These are phyloP conservation scores for Cynoglossus semilaevis DNA, from an alignment of 2,113 vertebrate genomes.

Conservation along the genomic window DNA sequence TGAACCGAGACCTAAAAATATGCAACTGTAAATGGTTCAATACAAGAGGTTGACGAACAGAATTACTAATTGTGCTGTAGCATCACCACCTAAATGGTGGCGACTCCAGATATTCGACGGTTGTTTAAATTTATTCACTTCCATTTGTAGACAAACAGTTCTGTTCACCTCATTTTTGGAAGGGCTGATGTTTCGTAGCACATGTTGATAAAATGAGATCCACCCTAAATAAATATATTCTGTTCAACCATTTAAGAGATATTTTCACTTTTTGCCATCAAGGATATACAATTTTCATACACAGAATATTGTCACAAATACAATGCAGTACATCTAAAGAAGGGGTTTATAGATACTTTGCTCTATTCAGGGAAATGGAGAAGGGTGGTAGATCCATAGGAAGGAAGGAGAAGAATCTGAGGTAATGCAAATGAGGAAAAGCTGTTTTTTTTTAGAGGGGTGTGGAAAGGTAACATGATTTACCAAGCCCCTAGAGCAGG, in stretches of 20 bases:
- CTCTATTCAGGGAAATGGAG: neutral
- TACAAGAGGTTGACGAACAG: no score
- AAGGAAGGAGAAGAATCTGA: neutral
- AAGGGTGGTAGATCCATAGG: neutral
- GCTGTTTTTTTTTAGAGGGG: neutral
- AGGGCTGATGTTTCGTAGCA: constrained; percentile 2
- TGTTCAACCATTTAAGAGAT: constrained; percentile 33
- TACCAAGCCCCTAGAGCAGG: neutral
- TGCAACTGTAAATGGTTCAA: no score
- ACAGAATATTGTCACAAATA: constrained; percentile 37
- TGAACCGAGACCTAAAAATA: no score
- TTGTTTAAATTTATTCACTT: neutral
- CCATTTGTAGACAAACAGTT: neutral
- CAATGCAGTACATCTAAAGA: constrained; percentile 50
- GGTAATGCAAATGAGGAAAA: neutral
- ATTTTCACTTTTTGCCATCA: constrained; percentile 49
- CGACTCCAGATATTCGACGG: neutral
- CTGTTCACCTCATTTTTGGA: constrained; percentile 5
- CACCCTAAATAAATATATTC: constrained; percentile 54
- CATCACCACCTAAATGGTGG: neutral
- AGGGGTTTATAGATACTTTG: constrained; percentile 36
- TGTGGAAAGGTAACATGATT: neutral
- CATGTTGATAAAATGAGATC: constrained; percentile 23
- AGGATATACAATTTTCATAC: constrained; percentile 44
- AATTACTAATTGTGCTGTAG: neutral